phyloP scores from a whole-genome alignment of 2,113 vertebrate genomes.

The Athene noctua region DNA sequence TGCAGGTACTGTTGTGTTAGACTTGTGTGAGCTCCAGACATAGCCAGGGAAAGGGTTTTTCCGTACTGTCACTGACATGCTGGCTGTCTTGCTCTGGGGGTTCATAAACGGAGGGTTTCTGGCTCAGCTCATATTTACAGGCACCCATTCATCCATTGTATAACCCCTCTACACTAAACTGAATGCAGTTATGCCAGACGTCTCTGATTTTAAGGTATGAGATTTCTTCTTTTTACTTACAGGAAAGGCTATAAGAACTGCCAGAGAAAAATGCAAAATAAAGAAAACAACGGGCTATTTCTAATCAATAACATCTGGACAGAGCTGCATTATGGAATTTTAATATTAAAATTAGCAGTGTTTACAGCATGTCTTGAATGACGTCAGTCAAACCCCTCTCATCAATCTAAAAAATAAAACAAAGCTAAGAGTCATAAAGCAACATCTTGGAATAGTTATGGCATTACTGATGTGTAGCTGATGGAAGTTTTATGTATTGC shows the following conservation, averaged over 20 bases:
- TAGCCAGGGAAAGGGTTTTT: neutral
- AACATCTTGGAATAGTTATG: neutral
- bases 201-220: neutral
- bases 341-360: neutral
- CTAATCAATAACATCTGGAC: neutral
- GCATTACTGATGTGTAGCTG: neutral
- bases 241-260: neutral
- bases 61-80: neutral
- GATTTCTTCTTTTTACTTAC: neutral
- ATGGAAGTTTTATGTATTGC: neutral
- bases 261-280: neutral
- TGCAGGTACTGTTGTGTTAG: neutral
- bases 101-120: neutral
- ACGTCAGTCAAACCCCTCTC: neutral
- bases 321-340: neutral
- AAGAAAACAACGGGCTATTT: neutral
- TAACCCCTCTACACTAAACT: neutral
- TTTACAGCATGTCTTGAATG: neutral
- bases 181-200: neutral
- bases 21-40: neutral
- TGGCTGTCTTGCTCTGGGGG: neutral
- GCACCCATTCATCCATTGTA: neutral
- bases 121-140: neutral
- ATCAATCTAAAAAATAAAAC: conserved; percentile 1
- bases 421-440: neutral